These are phyloP conservation scores for Psilopsiagon aymara DNA, from an alignment of 2,113 vertebrate species.

Conservation along the genomic window DNA sequence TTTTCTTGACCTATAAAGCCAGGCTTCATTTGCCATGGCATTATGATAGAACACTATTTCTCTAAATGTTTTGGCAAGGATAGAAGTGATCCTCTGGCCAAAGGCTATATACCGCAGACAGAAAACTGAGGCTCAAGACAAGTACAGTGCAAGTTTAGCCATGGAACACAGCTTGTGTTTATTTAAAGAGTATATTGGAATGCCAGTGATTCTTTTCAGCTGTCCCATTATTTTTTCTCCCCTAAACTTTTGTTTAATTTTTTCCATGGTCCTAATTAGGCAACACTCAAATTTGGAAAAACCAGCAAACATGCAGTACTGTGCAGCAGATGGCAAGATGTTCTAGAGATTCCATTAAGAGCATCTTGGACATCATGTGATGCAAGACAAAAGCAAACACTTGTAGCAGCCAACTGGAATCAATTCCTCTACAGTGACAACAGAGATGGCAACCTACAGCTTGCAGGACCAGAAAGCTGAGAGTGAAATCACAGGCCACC, in stretches of 20 bases:
- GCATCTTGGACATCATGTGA: not conserved
- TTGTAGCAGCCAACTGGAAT: slow-evolving; percentile 32
- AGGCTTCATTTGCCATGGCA: not conserved
- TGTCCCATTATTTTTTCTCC: slow-evolving; percentile 12
- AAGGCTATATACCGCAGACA: not conserved
- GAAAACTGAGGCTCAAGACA: slow-evolving; percentile 7
- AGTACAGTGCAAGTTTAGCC: not conserved
- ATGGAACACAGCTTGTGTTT: slow-evolving; percentile 11
- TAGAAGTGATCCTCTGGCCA: not conserved
- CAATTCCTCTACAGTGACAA: not conserved
- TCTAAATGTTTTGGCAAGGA: not conserved
- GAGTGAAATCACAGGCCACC: not conserved
- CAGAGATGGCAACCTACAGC: slow-evolving; percentile 6
- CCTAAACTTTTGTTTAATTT: slow-evolving; percentile 52
- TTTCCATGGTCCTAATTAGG: slow-evolving; percentile 52
- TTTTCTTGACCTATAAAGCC: not conserved
- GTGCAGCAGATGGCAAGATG: slow-evolving; percentile 22
- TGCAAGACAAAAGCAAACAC: slow-evolving; percentile 9
- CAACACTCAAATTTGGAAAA: slow-evolving; percentile 20
- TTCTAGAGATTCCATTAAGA: not conserved
- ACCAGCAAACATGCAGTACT: not conserved
- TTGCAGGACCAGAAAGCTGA: not conserved
- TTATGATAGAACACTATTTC: not conserved
- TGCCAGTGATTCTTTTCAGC: slow-evolving; percentile 69
- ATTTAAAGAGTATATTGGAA: slow-evolving; percentile 58